Evolutionary conservation across 2,888 invertebrate species (phyloP).

Genomic region (Drosophila kanekoi): DNA sequence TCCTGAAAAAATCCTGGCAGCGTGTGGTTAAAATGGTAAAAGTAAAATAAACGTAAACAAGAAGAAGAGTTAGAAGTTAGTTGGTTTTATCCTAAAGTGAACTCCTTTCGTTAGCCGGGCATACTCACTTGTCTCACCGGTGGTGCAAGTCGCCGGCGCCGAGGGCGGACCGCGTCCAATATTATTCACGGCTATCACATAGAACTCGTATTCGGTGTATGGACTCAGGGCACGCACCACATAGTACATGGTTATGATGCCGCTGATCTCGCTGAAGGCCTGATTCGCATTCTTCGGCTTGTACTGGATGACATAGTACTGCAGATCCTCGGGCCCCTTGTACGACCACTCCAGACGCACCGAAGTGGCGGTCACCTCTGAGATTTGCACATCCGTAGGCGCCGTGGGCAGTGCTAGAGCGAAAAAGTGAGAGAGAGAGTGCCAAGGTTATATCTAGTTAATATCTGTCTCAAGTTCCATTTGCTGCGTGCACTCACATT

Average conservation of each 20-base stretch:
- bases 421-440: background rate
- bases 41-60: background rate
- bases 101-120: constrained; percentile 3
- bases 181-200: constrained; percentile 97
- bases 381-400: constrained; percentile 94
- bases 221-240: constrained; percentile 95
- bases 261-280: constrained; percentile 96
- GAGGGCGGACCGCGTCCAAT: constrained; percentile 97
- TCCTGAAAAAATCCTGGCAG: constrained; percentile 51
- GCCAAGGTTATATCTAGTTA: too few species aligned
- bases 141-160: constrained; percentile 94
- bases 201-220: constrained; percentile 98
- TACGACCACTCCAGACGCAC: constrained; percentile 97
- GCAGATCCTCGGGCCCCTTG: constrained; percentile 94
- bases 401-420: constrained; percentile 93
- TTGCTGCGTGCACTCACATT: constrained; percentile 90
- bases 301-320: constrained; percentile 98
- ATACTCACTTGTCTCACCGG: constrained; percentile 97
- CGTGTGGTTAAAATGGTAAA: constrained; percentile 18
- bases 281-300: constrained; percentile 96
- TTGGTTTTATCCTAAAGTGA: constrained; percentile 27
- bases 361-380: constrained; percentile 97
- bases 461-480: background rate
- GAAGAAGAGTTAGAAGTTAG: constrained; percentile 35
- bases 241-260: constrained; percentile 96